Evolutionary conservation across 2,797 vertebrate species (phyloP), one percentile per base, ranked within the genome.

Genomic region (Alectoris magna): DNA sequence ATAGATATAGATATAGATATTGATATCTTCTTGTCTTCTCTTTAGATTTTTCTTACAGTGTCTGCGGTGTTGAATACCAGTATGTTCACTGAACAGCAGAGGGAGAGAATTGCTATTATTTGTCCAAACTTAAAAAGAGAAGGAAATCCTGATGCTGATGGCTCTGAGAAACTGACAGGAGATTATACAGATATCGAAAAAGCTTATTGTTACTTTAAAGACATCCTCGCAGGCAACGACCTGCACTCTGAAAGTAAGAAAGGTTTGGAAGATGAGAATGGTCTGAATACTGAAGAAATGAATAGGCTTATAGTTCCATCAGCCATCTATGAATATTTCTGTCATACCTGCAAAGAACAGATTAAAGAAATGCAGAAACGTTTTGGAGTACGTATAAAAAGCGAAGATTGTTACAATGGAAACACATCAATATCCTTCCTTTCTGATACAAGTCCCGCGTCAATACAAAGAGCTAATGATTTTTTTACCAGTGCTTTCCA

Each of bases 21-120:
- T 85, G 22, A 68, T 83, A 34, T 78, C 21, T 86, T 90, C 63
- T 93, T 81, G 38, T 87, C 21, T 84, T 96, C 88, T 92, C 70
- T 95, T 90, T 93, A 98, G 98, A 94, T 98, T 90, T 98, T 98
- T 94, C 90, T 97, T 70, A 64, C 44, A 18, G 97, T 98, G 18
- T 94, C 93, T 29, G 97, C 97, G 11, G 93, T 87, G 53, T 93
- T 98, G 94, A 97, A 97, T 94, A 82, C 94, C 55, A 73, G 74
- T 17, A 87, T 98, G 87, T 91, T 98, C 80, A 95, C 96, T 68
- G 55, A 93, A 85, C 84, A 97, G 67, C 95, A 97, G 68, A 97
- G 96, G 78, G 58, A 95, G 41, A 66, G 53, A n/a, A 74, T 97
- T 79, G 31, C 63, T 10, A 6, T 17, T 48, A 3, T 96, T 13